phyloP scores from a whole-genome alignment of 2,113 vertebrate genomes.

The Riparia riparia region DNA sequence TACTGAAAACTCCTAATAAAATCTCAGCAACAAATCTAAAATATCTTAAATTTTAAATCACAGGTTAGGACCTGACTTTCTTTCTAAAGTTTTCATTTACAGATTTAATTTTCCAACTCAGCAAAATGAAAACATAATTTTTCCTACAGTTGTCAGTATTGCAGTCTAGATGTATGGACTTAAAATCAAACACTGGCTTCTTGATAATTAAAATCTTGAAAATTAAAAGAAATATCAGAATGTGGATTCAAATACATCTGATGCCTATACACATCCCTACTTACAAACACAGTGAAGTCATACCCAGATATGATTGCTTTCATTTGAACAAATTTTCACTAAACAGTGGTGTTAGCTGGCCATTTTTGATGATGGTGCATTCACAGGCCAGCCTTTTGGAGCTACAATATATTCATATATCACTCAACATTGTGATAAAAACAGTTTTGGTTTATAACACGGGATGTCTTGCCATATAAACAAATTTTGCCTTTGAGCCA shows the following conservation, averaged over 20 bases:
- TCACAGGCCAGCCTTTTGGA: not conserved
- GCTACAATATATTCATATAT: not conserved
- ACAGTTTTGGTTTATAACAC: not conserved
- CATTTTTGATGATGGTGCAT: not conserved
- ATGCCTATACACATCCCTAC: not conserved
- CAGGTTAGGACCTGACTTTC: not conserved
- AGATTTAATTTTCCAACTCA: not conserved
- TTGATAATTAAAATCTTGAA: not conserved
- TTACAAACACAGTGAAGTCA: not conserved
- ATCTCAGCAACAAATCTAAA: not conserved
- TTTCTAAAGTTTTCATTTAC: not conserved
- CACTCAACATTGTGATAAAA: not conserved
- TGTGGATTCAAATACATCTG: not conserved
- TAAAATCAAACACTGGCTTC: not conserved
- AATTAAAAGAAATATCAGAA: not conserved
- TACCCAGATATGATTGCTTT: not conserved
- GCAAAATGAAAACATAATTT: not conserved
- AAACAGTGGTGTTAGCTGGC: not conserved
- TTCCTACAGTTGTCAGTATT: not conserved
- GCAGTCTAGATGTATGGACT: not conserved
- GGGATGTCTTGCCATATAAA: not conserved
- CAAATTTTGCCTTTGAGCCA: conserved; percentile 3
- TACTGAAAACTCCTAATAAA: not conserved
- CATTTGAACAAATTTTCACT: not conserved
- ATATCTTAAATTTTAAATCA: not conserved